These are phyloP conservation scores for Zaprionus davidi DNA, from an alignment of 1,140 invertebrate species.

Conservation along the genomic window DNA sequence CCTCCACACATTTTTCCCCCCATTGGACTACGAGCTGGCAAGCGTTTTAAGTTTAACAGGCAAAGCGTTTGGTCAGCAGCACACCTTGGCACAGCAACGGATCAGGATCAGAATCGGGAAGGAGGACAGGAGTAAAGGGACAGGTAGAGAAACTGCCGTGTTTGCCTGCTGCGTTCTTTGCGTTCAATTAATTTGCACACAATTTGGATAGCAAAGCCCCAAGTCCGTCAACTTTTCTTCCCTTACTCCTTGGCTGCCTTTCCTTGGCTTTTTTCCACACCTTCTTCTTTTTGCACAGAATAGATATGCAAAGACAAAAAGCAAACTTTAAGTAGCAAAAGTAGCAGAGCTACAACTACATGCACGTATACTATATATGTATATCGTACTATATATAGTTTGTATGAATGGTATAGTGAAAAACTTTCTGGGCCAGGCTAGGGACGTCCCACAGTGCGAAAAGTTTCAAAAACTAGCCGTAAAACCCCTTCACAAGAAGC, in stretches of 20 bases:
- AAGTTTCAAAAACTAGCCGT: constrained; percentile 74
- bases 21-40: constrained; percentile 36
- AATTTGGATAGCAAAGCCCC: constrained; percentile 66
- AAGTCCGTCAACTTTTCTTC: constrained; percentile 50
- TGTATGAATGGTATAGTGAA: constrained; percentile 57
- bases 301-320: constrained; percentile 71
- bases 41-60: constrained; percentile 76
- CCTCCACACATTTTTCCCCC: constrained; percentile 21
- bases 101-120: constrained; percentile 29
- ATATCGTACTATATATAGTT: constrained; percentile 42
- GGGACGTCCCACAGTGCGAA: constrained; percentile 56
- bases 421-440: constrained; percentile 52
- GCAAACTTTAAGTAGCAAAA: constrained; percentile 81
- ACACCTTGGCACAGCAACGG: constrained; percentile 2
- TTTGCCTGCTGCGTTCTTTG: constrained; percentile 78
- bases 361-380: constrained; percentile 28
- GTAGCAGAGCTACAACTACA: constrained; percentile 31
- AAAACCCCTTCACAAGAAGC: constrained; percentile 62
- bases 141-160: constrained; percentile 44
- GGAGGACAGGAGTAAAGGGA: neutral
- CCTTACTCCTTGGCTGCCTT: neutral
- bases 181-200: constrained; percentile 82
- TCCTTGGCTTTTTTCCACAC: constrained; percentile 17
- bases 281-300: neutral
- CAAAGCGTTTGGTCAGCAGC: constrained; percentile 62